Base-by-base conservation (phyloP, 2,797 vertebrate genomes). In the Aldrovandia affinis region DNA sequence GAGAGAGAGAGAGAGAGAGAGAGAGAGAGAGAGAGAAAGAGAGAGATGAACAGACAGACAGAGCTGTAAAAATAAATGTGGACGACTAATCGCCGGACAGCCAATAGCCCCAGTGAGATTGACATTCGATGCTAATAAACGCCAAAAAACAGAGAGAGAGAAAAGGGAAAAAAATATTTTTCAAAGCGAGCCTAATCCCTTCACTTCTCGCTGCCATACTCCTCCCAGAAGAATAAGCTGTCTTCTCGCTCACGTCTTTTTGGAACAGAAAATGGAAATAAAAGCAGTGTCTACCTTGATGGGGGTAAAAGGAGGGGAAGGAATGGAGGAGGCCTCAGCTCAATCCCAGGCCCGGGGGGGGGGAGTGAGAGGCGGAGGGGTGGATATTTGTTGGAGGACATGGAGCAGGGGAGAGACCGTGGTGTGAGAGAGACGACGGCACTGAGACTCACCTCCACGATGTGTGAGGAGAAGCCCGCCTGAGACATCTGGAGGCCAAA, bases 401-500 rank as follows among this genome's bases (percentile, higher is more conserved):
- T 0, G 36, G 33, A n/a, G 18, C 44, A 28, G 39, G 10, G 0
- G 50, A 28, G 59, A 83, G 80, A 85, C 75, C 80, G 44, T 84
- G 63, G 25, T 84, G 52, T 22, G 50, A 50, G 57, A 18, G n/a
- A 63, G 50, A 77, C 4, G 22, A 86, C 57, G 86, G 59, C 36
- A 39, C n/a, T 86, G 28, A 91, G 85, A 89, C 96, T 94, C 89
- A 99, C 98, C 97, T 99, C 98, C 1, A 99, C 96, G 65, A 97
- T 94, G 18, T 99, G 98, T 0, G 97, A 96, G n/a, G 98, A 99
- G 92, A 99, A 99, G 87, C 98, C 98, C 0, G 98, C 98, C 92
- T 99, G 98, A 61, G 98, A 99, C 98, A 99, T 99, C 92, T 99
- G 98, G 91, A 99, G 95, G 8, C 98, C 98, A 87, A 99, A 99